Evolutionary conservation across 2,888 invertebrate genomes (phyloP), one percentile per base, ranked within the genome.

Genomic region (Falcaria lacertinaria): DNA sequence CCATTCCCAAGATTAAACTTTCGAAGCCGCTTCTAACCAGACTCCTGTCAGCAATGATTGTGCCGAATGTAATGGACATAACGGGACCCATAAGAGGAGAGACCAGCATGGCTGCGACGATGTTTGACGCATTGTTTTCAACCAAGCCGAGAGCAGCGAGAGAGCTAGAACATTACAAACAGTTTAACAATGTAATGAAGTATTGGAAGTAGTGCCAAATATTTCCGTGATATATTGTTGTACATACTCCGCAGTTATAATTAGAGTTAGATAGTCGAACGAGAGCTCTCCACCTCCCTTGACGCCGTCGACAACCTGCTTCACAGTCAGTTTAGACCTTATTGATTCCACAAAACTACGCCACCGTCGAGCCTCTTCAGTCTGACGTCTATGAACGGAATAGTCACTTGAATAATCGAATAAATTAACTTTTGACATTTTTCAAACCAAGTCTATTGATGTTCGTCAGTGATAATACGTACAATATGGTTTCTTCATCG

Each of bases 31-130:
- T 91, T 59, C 90, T 91, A 57, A 94, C 90, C 5, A 96, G 89
- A 51, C 91, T 90, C 57, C 90, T 81, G 71, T 96, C 95, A 17
- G 94, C 91, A 59, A 96, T 95, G 48, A 95, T 94, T 15, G 93
- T 91, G 5, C 96, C 96, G 72, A 96, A 96, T 42, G 95, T 95
- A 52, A 95, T 92, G n/a, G 95, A 96, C 92, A 96, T 94, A 11
- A 96, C 96, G 0, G 96, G 96, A 1, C 95, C 95, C 94, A 94
- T 94, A 8, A 94, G 86, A 0, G 94, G 94, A 1, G 94, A 94
- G 0, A 94, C 94, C 60, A 94, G 75, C 94, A 94, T 94, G 17
- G 94, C 94, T 17, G 94, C 94, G 15, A 93, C 93, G 51, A 96
- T 93, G 60, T 95, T 94, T 0, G 96, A 94, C 4, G 95, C 93